These are phyloP conservation scores for Sus cebifrons DNA, from an alignment of 2,797 vertebrate species.

Conservation along the genomic window DNA sequence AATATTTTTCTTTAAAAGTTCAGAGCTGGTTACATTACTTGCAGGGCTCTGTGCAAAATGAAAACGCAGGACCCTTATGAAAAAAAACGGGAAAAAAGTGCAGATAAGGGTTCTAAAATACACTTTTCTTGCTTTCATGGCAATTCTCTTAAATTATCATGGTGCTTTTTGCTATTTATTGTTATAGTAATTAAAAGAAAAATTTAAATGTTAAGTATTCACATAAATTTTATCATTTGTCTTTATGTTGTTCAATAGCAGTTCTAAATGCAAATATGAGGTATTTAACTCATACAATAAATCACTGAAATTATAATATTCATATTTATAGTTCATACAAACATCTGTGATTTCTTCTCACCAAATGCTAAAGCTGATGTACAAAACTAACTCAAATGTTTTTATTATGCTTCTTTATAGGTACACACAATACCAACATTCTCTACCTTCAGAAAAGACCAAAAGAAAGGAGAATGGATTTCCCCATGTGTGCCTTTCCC, in stretches of 20 bases:
- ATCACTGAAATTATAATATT: neutral
- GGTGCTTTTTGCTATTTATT: neutral
- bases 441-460: neutral
- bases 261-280: neutral
- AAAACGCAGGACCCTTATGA: neutral
- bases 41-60: neutral
- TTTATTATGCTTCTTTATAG: neutral
- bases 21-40: neutral
- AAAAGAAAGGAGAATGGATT: neutral
- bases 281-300: neutral
- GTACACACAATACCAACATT: neutral
- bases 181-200: neutral
- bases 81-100: neutral
- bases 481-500: neutral
- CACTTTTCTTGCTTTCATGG: neutral
- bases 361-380: neutral
- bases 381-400: neutral
- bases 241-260: neutral
- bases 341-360: neutral
- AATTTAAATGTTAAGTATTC: neutral
- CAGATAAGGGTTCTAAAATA: neutral
- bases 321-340: conserved; percentile 5
- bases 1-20: neutral
- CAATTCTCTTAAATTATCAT: neutral
- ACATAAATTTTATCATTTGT: neutral